Percentiles rank a stretch among this genome's conserved stretches.
phyloP scores from a whole-genome alignment of 2,113 vertebrate species.

The Mastomys coucha region DNA sequence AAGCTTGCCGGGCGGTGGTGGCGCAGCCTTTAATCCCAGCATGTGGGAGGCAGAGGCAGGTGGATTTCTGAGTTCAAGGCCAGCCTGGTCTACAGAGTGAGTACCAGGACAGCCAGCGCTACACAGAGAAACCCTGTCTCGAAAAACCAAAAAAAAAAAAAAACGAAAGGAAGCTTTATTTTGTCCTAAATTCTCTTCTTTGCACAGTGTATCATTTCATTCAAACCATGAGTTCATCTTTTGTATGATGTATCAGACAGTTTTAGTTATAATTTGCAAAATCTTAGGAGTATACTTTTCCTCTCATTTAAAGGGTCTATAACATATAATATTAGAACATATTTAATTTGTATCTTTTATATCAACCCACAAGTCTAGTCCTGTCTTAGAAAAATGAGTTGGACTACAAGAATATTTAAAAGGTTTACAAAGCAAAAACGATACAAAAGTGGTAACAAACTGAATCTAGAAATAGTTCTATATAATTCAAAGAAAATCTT shows the following conservation, averaged over 20 bases:
- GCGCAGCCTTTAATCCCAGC: no score
- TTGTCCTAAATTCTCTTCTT: background rate
- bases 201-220: background rate
- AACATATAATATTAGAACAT: background rate
- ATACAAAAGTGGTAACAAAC: background rate
- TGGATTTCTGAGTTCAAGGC: no score
- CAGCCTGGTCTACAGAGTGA: no score
- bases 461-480: background rate
- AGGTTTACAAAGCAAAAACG: background rate
- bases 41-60: no score
- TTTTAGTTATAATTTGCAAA: background rate
- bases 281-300: background rate
- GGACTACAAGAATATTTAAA: background rate
- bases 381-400: background rate
- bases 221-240: background rate
- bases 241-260: background rate
- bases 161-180: background rate
- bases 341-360: constrained; percentile 1
- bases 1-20: no score
- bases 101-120: no score
- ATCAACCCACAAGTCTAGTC: background rate
- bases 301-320: background rate
- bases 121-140: no score
- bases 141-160: no score
- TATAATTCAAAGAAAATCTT: background rate